These are phyloP conservation scores for Tetramorium alpestre DNA, from an alignment of 1,140 invertebrate genomes.

Conservation along the genomic window DNA sequence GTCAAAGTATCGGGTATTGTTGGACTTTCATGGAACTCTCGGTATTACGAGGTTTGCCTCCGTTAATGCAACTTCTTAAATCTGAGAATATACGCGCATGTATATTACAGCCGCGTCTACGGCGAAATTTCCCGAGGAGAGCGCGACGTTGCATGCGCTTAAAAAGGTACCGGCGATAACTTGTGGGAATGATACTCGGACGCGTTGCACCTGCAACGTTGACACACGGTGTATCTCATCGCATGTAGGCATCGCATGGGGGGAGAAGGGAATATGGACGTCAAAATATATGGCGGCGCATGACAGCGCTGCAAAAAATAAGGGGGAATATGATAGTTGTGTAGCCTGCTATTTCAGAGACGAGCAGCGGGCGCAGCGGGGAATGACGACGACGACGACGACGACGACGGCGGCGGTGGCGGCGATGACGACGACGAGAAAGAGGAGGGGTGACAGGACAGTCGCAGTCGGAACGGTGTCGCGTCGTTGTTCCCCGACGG, in stretches of 20 bases:
- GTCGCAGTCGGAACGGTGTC: slow-evolving; percentile 43
- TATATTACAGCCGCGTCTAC: neutral
- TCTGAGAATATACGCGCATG: neutral
- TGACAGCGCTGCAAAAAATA: slow-evolving; percentile 79
- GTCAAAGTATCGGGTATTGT: neutral
- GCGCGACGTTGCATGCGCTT: neutral
- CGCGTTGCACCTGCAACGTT: slow-evolving; percentile 19
- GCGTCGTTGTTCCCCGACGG: slow-evolving; percentile 40
- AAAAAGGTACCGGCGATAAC: slow-evolving; percentile 34
- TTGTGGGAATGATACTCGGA: slow-evolving; percentile 11
- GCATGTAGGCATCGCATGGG: neutral
- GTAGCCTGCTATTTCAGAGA: slow-evolving; percentile 76
- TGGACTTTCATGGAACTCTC: neutral
- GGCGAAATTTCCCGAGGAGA: neutral
- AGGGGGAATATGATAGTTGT: slow-evolving; percentile 80
- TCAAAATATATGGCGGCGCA: slow-evolving; percentile 77
- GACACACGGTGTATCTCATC: slow-evolving; percentile 26
- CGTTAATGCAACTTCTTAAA: neutral
- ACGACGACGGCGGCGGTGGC: neutral
- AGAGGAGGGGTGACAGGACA: slow-evolving; percentile 7
- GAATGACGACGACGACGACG: slow-evolving; percentile 53
- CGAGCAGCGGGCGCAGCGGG: neutral
- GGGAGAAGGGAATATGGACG: slow-evolving; percentile 68
- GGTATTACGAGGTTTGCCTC: neutral
- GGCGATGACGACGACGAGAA: slow-evolving; percentile 42